These are phyloP conservation scores for Drosophila rellima DNA, from an alignment of 2,888 invertebrate species.

Conservation along the genomic window DNA sequence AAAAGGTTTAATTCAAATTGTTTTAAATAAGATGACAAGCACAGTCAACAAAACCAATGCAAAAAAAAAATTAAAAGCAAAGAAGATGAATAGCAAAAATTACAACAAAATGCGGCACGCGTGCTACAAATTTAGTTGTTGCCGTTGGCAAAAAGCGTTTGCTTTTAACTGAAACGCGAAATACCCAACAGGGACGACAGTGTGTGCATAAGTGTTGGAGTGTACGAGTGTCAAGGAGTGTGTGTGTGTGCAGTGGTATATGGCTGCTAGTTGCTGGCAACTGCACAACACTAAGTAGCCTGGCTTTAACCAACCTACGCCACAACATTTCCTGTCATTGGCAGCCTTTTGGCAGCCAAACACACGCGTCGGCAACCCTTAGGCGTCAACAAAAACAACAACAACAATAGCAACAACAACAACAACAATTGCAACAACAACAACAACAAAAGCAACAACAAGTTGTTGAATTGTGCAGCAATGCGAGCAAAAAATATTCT, in stretches of 20 bases:
- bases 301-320: constrained; percentile 36
- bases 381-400: constrained; percentile 31
- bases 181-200: constrained; percentile 11
- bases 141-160: constrained; percentile 39
- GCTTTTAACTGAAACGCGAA: constrained; percentile 39
- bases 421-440: constrained; percentile 36
- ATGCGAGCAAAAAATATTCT: constrained; percentile 13
- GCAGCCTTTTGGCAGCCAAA: constrained; percentile 47
- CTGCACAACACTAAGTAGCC: constrained; percentile 47
- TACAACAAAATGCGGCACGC: constrained; percentile 17
- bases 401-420: constrained; percentile 30
- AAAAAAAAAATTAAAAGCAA: not conserved
- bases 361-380: constrained; percentile 39
- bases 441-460: constrained; percentile 29
- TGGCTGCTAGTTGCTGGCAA: constrained; percentile 42
- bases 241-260: constrained; percentile 14
- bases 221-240: not conserved
- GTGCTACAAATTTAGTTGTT: constrained; percentile 4
- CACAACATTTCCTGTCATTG: constrained; percentile 61
- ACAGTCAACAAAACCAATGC: constrained; percentile 20
- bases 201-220: constrained; percentile 5
- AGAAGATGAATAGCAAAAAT: not conserved
- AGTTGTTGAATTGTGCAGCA: constrained; percentile 38
- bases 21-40: constrained; percentile 51
- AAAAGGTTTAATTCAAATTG: constrained; percentile 48